These are phyloP conservation scores for Volucella zonaria DNA, from an alignment of 2,888 invertebrate species.

Conservation along the genomic window DNA sequence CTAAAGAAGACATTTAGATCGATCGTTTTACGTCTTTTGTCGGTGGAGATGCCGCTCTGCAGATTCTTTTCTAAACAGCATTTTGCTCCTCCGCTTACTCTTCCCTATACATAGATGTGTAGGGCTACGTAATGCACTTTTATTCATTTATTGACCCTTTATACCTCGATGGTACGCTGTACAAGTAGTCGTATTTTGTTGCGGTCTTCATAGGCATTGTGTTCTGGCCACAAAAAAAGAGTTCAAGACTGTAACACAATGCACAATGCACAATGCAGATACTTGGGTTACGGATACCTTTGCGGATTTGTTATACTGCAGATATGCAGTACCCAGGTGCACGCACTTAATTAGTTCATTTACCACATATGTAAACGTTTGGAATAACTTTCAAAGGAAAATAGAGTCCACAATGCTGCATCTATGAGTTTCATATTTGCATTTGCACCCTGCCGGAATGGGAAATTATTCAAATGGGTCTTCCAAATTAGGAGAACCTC, in stretches of 20 bases:
- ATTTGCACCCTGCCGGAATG: not conserved
- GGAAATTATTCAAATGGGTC: conserved; percentile 45
- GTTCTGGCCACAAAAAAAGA: conserved; percentile 17
- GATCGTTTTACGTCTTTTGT: conserved; percentile 55
- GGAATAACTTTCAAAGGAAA: not conserved
- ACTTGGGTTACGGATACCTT: conserved; percentile 30
- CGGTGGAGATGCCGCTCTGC: conserved; percentile 23
- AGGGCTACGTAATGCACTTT: conserved; percentile 12
- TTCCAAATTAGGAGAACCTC: not conserved
- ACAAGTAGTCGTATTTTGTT: conserved; percentile 15
- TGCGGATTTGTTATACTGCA: conserved; percentile 6
- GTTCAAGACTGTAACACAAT: conserved; percentile 34
- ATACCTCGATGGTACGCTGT: not conserved
- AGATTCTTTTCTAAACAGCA: conserved; percentile 41
- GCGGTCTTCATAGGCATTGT: conserved; percentile 43
- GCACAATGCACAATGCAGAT: conserved; percentile 47
- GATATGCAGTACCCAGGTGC: conserved; percentile 46
- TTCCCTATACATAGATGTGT: not conserved
- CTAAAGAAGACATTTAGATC: conserved; percentile 47
- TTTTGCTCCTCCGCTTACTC: conserved; percentile 44
- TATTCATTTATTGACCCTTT: conserved; percentile 34
- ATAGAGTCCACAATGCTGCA: too few species aligned
- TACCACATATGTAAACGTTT: conserved; percentile 72
- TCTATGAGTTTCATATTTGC: not conserved
- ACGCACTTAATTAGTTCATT: conserved; percentile 75